A percentile compares a stretch with the other conserved stretches of the same genome.
These are phyloP conservation scores for Torymus tubicola DNA, from an alignment of 2,888 invertebrate genomes.

Conservation along the genomic window DNA sequence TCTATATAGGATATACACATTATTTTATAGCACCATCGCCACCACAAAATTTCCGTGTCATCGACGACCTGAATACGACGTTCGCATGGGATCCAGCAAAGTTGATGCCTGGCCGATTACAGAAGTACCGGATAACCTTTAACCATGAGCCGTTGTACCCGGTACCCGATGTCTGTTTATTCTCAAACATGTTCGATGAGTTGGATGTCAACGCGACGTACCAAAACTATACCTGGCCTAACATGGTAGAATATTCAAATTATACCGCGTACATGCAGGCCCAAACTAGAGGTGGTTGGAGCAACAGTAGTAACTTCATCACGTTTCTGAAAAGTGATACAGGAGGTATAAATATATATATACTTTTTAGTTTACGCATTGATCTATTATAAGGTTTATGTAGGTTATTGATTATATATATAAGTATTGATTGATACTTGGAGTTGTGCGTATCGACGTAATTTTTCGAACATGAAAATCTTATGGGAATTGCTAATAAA, in stretches of 20 bases:
- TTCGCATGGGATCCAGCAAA: conserved; percentile 58
- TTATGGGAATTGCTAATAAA: too few relatives aligned
- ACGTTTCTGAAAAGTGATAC: too few relatives aligned
- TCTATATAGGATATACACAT: too few relatives aligned
- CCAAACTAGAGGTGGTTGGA: conserved; percentile 67
- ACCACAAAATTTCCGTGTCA: conserved; percentile 1
- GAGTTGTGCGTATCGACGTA: too few relatives aligned
- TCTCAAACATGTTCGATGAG: conserved; percentile 18
- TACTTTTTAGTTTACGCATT: too few relatives aligned
- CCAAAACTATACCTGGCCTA: conserved; percentile 53
- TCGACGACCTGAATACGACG: not conserved
- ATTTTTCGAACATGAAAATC: too few relatives aligned
- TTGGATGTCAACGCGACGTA: conserved; percentile 50
- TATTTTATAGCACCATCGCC: conserved; percentile 16
- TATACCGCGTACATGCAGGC: conserved; percentile 66
- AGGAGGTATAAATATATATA: too few relatives aligned
- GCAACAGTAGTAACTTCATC: conserved; percentile 13
- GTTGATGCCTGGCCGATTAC: conserved; percentile 66
- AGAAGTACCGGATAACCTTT: conserved; percentile 62
- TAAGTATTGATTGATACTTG: too few relatives aligned
- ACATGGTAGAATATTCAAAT: conserved; percentile 62
- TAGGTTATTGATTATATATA: too few relatives aligned
- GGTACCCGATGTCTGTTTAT: conserved; percentile 64
- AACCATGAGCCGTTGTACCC: conserved; percentile 60
- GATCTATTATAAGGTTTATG: too few relatives aligned